phyloP scores from a whole-genome alignment of 2,888 invertebrate species.

The Eueremaeus valkanovi region DNA sequence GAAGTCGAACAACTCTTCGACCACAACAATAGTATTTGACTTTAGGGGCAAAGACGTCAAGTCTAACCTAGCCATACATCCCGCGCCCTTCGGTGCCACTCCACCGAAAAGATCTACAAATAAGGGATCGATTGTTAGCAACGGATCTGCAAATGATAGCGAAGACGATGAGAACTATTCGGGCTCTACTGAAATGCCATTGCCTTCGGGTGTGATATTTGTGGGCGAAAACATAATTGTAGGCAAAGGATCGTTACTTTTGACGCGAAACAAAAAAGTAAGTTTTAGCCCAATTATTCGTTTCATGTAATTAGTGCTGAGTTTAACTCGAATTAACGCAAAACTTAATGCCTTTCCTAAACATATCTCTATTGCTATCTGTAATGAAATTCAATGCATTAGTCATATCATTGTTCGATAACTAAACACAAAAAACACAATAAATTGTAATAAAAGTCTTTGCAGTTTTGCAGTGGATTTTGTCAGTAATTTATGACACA shows the following conservation, averaged over 20 bases:
- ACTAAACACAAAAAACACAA: no score
- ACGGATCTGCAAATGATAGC: conserved; percentile 36
- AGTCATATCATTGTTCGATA: no score
- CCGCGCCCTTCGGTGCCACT: conserved; percentile 44
- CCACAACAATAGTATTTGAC: conserved; percentile 46
- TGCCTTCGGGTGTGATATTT: conserved; percentile 45
- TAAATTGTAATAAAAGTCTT: no score
- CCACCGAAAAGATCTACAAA: neutral
- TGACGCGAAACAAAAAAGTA: conserved; percentile 47
- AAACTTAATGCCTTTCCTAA: no score
- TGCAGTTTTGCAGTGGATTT: neutral
- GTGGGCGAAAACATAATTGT: conserved; percentile 46
- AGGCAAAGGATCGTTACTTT: conserved; percentile 42
- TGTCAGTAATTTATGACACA: neutral
- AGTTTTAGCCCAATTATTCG: no score
- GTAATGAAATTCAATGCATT: no score
- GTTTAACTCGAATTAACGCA: no score
- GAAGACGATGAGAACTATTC: conserved; percentile 46
- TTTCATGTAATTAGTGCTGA: no score
- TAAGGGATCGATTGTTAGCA: no score
- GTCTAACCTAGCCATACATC: conserved; percentile 45
- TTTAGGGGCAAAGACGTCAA: conserved; percentile 46
- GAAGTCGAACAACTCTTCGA: neutral
- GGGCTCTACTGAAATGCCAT: conserved; percentile 45
- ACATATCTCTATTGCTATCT: no score